phyloP scores from a whole-genome alignment of 1,140 invertebrate species.

The Anastrepha ludens region DNA sequence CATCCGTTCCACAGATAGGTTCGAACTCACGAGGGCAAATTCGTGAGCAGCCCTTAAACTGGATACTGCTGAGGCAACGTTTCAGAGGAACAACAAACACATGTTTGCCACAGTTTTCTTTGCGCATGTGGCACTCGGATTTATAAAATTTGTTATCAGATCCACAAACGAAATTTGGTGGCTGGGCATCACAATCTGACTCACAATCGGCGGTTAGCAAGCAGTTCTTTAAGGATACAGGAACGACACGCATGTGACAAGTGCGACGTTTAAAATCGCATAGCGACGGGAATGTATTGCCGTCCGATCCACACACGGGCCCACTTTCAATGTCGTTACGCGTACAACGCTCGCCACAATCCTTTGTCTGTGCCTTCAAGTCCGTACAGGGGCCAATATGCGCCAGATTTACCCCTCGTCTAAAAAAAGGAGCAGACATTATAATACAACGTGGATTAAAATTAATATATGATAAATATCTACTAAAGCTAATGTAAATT shows the following conservation, averaged over 20 bases:
- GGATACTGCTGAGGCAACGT: slow-evolving; percentile 86
- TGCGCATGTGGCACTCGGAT: slow-evolving; percentile 94
- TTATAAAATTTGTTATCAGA: slow-evolving; percentile 94
- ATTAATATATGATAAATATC: too few species aligned
- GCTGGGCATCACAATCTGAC: slow-evolving; percentile 80
- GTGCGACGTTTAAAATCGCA: slow-evolving; percentile 91
- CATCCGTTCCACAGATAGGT: slow-evolving; percentile 92
- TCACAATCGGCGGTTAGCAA: slow-evolving; percentile 88
- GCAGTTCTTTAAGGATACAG: slow-evolving; percentile 86
- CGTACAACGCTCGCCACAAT: slow-evolving; percentile 84
- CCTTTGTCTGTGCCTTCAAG: slow-evolving; percentile 80
- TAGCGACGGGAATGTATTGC: slow-evolving; percentile 91
- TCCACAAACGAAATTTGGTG: slow-evolving; percentile 89
- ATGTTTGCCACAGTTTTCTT: slow-evolving; percentile 93
- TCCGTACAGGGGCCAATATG: slow-evolving; percentile 90
- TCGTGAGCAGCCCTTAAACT: slow-evolving; percentile 88
- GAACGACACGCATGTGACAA: slow-evolving; percentile 88
- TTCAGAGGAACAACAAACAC: slow-evolving; percentile 91
- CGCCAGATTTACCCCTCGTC: slow-evolving; percentile 88
- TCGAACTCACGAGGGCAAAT: slow-evolving; percentile 90
- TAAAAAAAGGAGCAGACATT: slow-evolving; percentile 68
- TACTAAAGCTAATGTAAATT: too few species aligned
- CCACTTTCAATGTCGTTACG: slow-evolving; percentile 80
- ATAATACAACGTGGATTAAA: too few species aligned
- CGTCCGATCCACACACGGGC: slow-evolving; percentile 92